Base-by-base conservation (phyloP, 2,888 invertebrate species). In the Orthosia gothica region DNA sequence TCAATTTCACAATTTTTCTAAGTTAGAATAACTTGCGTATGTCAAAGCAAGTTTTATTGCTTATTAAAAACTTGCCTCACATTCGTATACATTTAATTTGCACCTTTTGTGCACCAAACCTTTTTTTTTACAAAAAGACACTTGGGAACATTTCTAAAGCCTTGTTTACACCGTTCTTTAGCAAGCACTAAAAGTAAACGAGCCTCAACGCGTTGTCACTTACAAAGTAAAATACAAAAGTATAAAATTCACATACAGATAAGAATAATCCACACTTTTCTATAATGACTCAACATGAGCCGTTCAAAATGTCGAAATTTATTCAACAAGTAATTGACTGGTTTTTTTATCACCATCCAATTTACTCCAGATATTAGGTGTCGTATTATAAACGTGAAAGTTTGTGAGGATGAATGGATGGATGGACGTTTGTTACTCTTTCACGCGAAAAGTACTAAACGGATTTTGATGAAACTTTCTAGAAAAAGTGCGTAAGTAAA, bases 211-310 rank as follows among this genome's bases (percentile, higher is more conserved):
- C 40, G 49, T 52, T 58, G 11, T 65, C 52, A 50, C 40, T 77
- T 59, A 86, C 18, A 73, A 69, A 71, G 1, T 70, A 72, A 74
- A 76, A 75, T 86, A 87, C 13, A 82, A 84, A 86, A 79, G 58
- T 81, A 84, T 76, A 88, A 87, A 86, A 83, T 73, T 70, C 71
- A 71, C 83, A 79, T 82, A 88, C 82, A 87, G 76, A 80, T 52
- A 62, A 75, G 54, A 74, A 65, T 83, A 85, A 77, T 74, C 81
- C 81, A 79, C 77, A 82, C 76, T 80, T 86, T 77, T 88, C 47
- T 76, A 68, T 55, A 89, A 87, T 86, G 91, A 92, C 95, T 96
- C 95, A 95, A 95, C 93, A 94, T 95, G 95, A 95, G 95, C 79
- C 94, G 91, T 86, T 88, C 84, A 87, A 88, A 88, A 91, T 84